Conservation (phyloP, 2,113 vertebrate genomes). For the Neopipo cinnamomea region DNA sequence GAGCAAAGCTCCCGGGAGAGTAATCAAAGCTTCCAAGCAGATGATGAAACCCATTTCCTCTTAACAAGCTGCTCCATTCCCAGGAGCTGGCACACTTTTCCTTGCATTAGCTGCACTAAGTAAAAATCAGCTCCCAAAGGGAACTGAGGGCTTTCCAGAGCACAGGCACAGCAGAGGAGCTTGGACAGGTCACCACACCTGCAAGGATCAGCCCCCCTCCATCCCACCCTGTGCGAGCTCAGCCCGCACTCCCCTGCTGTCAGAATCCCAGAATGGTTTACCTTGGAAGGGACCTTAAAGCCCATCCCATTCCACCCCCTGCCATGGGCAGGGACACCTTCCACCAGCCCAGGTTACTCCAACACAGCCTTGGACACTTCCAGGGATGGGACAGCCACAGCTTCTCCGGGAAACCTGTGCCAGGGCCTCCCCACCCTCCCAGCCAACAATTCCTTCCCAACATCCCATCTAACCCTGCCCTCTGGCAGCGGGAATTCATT, state of each 20-base stretch:
- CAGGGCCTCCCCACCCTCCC: rapidly evolving
- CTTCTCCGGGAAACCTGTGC: not conserved
- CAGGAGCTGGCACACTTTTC: not conserved
- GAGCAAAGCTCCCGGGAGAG: not conserved
- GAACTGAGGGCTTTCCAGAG: not conserved
- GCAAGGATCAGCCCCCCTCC: not conserved
- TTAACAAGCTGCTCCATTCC: not conserved
- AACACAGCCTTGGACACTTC: rapidly evolving
- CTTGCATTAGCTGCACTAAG: not conserved
- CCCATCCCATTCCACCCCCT: rapidly evolving
- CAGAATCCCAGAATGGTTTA: not conserved
- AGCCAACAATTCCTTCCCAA: not conserved
- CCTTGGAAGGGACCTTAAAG: not conserved
- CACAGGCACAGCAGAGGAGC: rapidly evolving
- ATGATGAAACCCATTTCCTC: not conserved
- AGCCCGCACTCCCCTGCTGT: not conserved
- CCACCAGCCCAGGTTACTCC: rapidly evolving
- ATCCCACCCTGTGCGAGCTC: not conserved
- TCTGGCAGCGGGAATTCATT: not conserved
- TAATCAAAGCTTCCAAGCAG: not conserved
- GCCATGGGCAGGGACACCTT: not conserved
- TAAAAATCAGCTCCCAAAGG: not conserved
- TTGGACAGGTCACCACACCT: not conserved
- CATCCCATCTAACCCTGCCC: not conserved
- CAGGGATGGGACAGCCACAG: not conserved